Conservation (phyloP, 2,113 vertebrate species). For the Promerops cafer region DNA sequence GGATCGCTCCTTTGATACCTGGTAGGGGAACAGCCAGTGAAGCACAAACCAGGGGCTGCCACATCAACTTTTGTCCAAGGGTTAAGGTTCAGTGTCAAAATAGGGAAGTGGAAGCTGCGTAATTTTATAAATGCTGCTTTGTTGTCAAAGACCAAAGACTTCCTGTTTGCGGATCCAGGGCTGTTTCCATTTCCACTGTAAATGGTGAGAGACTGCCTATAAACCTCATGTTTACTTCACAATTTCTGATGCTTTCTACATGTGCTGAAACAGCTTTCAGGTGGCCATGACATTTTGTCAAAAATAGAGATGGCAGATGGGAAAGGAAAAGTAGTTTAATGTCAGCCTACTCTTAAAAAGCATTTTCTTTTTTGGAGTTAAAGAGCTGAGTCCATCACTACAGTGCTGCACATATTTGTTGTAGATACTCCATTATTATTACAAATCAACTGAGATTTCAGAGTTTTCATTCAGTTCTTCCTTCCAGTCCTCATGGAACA, state of each 20-base stretch:
- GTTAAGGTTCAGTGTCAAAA: neutral
- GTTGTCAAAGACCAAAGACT: conserved; percentile 3
- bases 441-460: neutral
- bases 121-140: neutral
- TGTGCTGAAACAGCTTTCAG: neutral
- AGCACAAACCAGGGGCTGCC: neutral
- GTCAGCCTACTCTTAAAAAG: neutral
- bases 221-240: neutral
- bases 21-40: neutral
- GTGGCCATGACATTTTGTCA: neutral
- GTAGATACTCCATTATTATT: neutral
- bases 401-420: neutral
- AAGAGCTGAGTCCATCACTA: neutral
- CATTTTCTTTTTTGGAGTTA: neutral
- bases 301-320: neutral
- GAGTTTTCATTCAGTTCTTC: neutral
- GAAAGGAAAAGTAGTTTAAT: neutral
- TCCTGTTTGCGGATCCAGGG: neutral
- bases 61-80: neutral
- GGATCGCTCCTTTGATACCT: neutral
- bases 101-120: neutral
- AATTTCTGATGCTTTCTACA: neutral
- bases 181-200: neutral
- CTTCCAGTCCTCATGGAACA: neutral
- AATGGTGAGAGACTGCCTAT: neutral